Conservation (phyloP, 2,113 vertebrate species). For the Oreochromis tanganicae region DNA sequence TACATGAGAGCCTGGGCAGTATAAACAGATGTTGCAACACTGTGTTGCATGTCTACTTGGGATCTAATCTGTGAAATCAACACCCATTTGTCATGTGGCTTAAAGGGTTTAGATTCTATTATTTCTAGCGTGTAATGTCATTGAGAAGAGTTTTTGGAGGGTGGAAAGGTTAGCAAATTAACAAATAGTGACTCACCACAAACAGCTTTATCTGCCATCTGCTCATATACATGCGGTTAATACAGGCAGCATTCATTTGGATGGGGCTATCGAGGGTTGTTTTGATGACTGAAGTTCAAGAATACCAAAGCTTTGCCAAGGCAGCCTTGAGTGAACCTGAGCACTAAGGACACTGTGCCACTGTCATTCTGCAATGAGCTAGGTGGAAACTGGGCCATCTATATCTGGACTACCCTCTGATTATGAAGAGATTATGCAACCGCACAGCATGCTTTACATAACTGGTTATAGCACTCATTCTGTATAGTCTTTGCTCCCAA, state of each 20-base stretch:
- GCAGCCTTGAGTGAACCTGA: slow-evolving; percentile 29
- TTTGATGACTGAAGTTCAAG: neutral
- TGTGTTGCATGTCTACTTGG: neutral
- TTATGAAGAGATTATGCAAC: slow-evolving; percentile 71
- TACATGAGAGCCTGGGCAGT: neutral
- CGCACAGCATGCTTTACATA: slow-evolving; percentile 65
- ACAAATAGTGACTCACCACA: neutral
- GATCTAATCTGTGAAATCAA: neutral
- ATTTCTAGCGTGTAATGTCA: neutral
- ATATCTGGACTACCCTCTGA: slow-evolving; percentile 62
- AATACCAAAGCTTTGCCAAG: neutral
- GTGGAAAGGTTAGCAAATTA: neutral
- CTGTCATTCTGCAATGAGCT: slow-evolving; percentile 21
- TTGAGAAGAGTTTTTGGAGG: neutral
- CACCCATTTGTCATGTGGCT: neutral
- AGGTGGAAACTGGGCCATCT: slow-evolving; percentile 67
- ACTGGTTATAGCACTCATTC: slow-evolving; percentile 14
- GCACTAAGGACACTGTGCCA: slow-evolving; percentile 43
- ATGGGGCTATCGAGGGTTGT: neutral
- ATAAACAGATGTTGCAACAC: neutral
- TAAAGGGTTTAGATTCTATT: neutral
- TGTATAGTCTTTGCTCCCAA: slow-evolving; percentile 12
- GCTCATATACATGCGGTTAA: neutral
- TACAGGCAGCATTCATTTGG: neutral
- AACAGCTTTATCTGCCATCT: neutral